These are phyloP conservation scores for Okapia johnstoni DNA, from an alignment of 2,113 vertebrate species.

Conservation along the genomic window DNA sequence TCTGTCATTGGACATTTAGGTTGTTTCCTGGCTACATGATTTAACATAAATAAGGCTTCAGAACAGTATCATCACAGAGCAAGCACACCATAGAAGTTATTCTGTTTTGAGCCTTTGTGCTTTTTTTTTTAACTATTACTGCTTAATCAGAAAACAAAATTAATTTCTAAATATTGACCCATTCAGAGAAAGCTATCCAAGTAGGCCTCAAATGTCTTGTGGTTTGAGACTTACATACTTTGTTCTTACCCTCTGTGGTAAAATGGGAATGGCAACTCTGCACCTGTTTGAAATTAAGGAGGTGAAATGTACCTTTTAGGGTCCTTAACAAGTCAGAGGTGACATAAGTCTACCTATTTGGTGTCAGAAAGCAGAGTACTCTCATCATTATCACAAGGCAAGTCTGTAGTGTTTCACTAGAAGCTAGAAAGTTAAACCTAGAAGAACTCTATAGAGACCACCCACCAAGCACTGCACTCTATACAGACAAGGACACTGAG, in stretches of 20 bases:
- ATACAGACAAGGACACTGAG: neutral
- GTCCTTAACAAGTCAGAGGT: neutral
- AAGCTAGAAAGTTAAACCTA: neutral
- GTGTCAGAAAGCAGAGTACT: neutral
- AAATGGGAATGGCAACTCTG: neutral
- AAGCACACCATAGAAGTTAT: neutral
- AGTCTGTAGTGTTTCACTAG: neutral
- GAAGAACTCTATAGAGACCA: neutral
- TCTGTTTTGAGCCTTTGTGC: neutral
- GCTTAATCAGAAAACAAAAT: neutral
- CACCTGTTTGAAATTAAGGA: neutral
- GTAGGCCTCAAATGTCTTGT: neutral
- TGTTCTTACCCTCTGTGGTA: neutral
- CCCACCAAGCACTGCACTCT: neutral
- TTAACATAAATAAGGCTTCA: neutral
- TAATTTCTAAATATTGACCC: neutral
- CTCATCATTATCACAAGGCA: fast-evolving
- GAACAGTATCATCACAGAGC: neutral
- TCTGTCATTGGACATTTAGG: neutral
- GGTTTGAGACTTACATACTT: neutral
- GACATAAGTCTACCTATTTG: neutral
- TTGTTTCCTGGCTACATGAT: neutral
- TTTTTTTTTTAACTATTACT: neutral
- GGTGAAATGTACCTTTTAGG: neutral
- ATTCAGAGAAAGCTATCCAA: neutral